A percentile compares a stretch with the other conserved stretches of the same genome.
These are phyloP conservation scores for Arctocebus calabarensis DNA, from an alignment of 2,797 vertebrate species.

Conservation along the genomic window DNA sequence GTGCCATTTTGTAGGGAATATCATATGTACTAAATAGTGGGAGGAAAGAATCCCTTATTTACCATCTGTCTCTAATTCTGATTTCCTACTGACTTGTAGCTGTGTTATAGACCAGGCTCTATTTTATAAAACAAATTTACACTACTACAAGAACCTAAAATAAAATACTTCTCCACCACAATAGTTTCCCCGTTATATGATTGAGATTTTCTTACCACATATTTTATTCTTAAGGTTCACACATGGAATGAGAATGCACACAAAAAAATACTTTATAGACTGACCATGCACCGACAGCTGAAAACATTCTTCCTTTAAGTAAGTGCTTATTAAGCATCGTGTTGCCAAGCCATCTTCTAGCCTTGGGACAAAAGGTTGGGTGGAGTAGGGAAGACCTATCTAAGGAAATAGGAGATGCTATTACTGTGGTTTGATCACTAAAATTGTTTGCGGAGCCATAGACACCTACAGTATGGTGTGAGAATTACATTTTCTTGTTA, in stretches of 20 bases:
- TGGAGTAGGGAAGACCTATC: neutral
- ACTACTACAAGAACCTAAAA: neutral
- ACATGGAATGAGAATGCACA: neutral
- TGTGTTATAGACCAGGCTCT: neutral
- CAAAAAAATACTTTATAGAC: slow-evolving; percentile 7
- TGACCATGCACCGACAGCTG: neutral
- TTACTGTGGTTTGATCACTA: neutral
- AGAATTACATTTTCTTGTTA: neutral
- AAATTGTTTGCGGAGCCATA: neutral
- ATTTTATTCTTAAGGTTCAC: slow-evolving; percentile 53
- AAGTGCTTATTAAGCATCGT: neutral
- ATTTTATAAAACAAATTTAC: slow-evolving; percentile 55
- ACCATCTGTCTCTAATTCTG: slow-evolving; percentile 63
- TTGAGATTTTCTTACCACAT: slow-evolving; percentile 28
- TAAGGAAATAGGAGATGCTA: neutral
- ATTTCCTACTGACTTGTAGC: slow-evolving; percentile 46
- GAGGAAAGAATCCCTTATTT: slow-evolving; percentile 39
- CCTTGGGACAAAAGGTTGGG: neutral
- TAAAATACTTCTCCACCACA: neutral
- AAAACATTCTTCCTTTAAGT: slow-evolving; percentile 35
- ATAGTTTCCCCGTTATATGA: neutral
- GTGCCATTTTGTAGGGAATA: slow-evolving; percentile 60
- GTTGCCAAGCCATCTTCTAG: neutral
- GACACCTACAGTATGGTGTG: neutral
- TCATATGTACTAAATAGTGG: neutral